Evolutionary conservation across 2,888 invertebrate species (phyloP), one percentile per base, ranked within the genome.

Genomic region (Ormyrus thymus): DNA sequence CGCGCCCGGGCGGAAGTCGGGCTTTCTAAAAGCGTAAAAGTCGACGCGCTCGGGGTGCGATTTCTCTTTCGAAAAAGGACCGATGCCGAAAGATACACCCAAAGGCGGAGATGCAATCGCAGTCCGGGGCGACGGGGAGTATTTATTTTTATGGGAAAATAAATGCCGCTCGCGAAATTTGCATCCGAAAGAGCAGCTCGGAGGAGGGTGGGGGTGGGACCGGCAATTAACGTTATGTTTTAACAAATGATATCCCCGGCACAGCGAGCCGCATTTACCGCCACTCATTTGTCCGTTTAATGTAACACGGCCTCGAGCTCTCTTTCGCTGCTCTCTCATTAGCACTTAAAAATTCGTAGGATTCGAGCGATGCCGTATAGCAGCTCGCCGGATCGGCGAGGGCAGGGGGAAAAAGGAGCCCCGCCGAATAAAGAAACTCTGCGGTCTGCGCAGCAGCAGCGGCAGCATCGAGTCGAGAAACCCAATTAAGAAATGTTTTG

Each of bases 401-500:
- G 10, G 53, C 62, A 10, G 11, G 46, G 15, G 61, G 64, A 59
- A 48, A 48, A 64, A 51, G 61, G n/a, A 59, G 53, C 29, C 10
- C 46, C 10, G n/a, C 56, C 59, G 76, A 69, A 79, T 76, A 80
- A 76, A 80, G 76, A 76, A 76, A 72, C 76, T 46, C 74, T 43
- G 62, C 68, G 71, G 58, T 46, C 45, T 59, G 50, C 56, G 56
- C 56, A 50, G 69, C 53, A 46, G 58, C 51, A 43, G 81, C 81
- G 78, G 81, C 68, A 29, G 68, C 29, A 50, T n/a, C n/a, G 68
- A 69, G 69, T 69, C 77, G 65, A 70, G 88, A 89, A 88, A 89
- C 86, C 90, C 89, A 90, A 90, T 90, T 90, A 90, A 89, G 90
- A 90, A 90, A 90, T 90, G 90, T 90, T 90, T 90, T 89, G 89